Base-by-base conservation (phyloP, 2,113 vertebrate species). In the Heterotilapia buettikoferi region DNA sequence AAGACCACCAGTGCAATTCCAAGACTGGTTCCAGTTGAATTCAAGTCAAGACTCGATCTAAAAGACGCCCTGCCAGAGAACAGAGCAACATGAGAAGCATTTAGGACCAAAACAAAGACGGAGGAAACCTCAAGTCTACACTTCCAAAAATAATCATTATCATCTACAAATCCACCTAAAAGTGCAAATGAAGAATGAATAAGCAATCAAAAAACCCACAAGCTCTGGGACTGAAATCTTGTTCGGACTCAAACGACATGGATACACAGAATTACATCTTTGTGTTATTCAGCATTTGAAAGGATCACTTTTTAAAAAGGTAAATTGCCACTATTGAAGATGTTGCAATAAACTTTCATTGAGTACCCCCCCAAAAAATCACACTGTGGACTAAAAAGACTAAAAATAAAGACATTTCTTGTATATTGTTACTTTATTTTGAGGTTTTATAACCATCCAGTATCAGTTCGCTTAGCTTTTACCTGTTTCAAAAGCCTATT, bases 1-100 rank as follows among this genome's bases (percentile, higher is more conserved):
- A 73, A 91, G 86, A 91, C 92, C 90, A 88, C 84, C 36, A 83
- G 82, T 81, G 57, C 83, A 86, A 86, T 87, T 92, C 81, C 88
- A 90, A 89, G 59, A 86, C 56, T 12, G 14, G 87, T 86, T 90
- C 81, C 90, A 89, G 90, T 86, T 80, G 13, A 86, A 91, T 85
- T 86, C 57, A 81, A 83, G 86, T 90, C 61, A 90, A 91, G 83
- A 88, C 43, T 78, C 73, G 24, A 73, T 79, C 85, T 86, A 89
- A 84, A 84, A 36, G 36, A 52, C 57, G 82, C 53, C 88, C 84
- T 88, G 56, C 19, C 82, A 9, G 19, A 50, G 47, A 82, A 68
- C 83, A n/a, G 38, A 81, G 40, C 21, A 76, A 83, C 9, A 76
- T 31, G 40, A 66, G 43, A 40, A 6, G 66, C 21, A 59, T 59